phyloP scores from a whole-genome alignment of 2,113 vertebrate genomes.

The Lepisosteus oculatus region DNA sequence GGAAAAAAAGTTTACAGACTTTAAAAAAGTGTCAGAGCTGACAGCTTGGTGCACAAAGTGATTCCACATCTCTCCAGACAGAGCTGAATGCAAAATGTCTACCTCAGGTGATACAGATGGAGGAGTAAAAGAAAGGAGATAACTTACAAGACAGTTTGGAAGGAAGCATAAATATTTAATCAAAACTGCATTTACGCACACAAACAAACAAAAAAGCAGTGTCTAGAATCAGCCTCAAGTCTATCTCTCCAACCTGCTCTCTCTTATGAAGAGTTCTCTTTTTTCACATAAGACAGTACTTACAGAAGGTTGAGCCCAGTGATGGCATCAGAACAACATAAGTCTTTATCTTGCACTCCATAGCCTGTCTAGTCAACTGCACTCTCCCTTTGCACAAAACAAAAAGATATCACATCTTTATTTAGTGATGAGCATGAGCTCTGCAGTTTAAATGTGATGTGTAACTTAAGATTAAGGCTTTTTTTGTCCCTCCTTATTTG shows the following conservation, averaged over 20 bases:
- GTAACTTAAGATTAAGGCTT: no score
- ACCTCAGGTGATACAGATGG: conserved; percentile 66
- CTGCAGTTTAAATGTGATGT: no score
- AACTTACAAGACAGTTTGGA: conserved; percentile 64
- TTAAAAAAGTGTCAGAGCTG: conserved; percentile 51
- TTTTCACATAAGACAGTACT: no score
- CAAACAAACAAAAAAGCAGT: conserved; percentile 63
- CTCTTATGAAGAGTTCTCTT: background rate
- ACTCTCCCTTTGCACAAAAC: no score
- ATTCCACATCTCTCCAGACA: conserved; percentile 48
- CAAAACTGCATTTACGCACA: conserved; percentile 62
- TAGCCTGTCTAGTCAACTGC: no score
- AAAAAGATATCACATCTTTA: no score
- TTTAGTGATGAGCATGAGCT: no score
- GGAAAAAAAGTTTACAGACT: conserved; percentile 32
- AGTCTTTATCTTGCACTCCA: no score
- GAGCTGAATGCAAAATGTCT: conserved; percentile 56
- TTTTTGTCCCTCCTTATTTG: no score
- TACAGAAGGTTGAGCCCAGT: no score
- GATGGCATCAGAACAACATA: no score
- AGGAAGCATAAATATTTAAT: conserved; percentile 66
- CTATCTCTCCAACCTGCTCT: conserved; percentile 34
- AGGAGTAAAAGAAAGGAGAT: conserved; percentile 61
- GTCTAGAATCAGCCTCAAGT: conserved; percentile 52
- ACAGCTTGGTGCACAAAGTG: conserved; percentile 56